These are phyloP conservation scores for Isichthys henryi DNA, from an alignment of 2,113 vertebrate genomes.

Conservation along the genomic window DNA sequence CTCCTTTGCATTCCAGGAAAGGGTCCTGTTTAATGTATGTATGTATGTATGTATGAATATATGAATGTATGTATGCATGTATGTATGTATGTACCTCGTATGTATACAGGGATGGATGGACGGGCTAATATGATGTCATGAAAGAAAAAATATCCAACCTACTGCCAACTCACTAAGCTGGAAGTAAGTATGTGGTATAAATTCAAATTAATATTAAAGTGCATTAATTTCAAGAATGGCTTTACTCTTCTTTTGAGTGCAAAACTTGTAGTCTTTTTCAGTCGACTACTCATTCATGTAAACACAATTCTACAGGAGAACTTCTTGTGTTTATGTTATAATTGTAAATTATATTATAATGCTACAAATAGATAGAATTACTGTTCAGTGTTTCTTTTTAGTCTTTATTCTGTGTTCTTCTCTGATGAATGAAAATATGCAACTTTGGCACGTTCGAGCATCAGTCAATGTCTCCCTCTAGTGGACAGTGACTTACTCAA, in stretches of 20 bases:
- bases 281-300: background rate
- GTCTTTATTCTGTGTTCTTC: background rate
- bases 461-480: slow-evolving; percentile 18
- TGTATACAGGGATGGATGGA: background rate
- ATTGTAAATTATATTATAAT: background rate
- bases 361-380: background rate
- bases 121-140: background rate
- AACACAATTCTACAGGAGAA: background rate
- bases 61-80: too few species aligned
- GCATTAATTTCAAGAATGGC: background rate
- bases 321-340: background rate
- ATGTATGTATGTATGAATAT: background rate
- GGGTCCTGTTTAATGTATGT: background rate
- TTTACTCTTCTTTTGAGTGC: background rate
- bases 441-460: background rate
- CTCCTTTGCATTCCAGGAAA: background rate
- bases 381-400: background rate
- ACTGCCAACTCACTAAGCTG: background rate
- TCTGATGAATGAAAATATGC: background rate
- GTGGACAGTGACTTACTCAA: background rate
- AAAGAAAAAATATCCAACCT: background rate
- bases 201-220: background rate
- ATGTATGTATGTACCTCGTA: too few species aligned
- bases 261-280: background rate
- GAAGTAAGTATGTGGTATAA: background rate